Base-by-base conservation (phyloP, 2,797 vertebrate species). In the Acanthurus leucopareius region DNA sequence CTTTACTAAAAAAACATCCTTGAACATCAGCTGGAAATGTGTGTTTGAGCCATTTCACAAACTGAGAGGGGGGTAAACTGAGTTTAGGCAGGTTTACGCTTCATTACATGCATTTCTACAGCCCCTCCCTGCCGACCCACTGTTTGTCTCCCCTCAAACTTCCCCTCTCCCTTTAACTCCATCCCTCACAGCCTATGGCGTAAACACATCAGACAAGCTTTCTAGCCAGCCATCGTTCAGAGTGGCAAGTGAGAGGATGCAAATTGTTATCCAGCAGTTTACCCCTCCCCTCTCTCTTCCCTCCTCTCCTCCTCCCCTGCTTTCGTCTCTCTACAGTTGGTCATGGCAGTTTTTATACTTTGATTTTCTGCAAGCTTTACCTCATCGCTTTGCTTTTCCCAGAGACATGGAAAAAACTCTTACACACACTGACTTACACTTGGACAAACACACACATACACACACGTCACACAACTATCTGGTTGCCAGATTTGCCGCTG, bases 191-290 rank as follows among this genome's bases (percentile, higher is more conserved):
- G 91, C 92, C 93, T 77, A 69, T 88, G 93, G 89, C 92, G 82
- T 94, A 92, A 93, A 95, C 92, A 94, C 75, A 87, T 85, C 88
- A 94, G 87, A 84, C 84, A 84, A 83, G 85, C 85, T 90, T 93
- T 88, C 80, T 68, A 83, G 77, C 80, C 65, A 79, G 65, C 63
- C 60, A 57, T 87, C 79, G 53, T 76, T 89, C 81, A 69, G 63
- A 79, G 83, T 59, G 63, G 80, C 80, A 74, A 76, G 73, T 71
- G 77, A 91, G 80, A 90, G 83, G 79, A 89, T 88, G 86, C 87
- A 90, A 89, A 91, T 85, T 87, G 84, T 88, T 83, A 90, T 80
- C 76, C 86, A 75, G 68, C 63, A 6, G 85, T 77, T 82, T 66
- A 47, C 80, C 57, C 73, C 57, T 48, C 64, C 65, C 32, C 62